Base-by-base conservation (phyloP, 2,888 invertebrate species). In the Thereva nobilitata region DNA sequence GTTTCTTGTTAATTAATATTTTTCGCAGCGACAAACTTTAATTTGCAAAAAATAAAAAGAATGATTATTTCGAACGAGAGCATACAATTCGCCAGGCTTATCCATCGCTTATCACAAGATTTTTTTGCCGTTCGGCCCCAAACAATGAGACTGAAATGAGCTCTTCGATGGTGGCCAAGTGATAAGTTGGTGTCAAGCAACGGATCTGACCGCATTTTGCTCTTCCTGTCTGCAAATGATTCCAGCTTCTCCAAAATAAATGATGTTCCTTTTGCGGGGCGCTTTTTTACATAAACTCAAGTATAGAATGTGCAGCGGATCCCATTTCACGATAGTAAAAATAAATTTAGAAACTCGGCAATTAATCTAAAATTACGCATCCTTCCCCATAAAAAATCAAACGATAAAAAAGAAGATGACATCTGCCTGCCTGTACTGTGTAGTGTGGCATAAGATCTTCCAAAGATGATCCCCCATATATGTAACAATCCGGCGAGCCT, bases 181-280 rank as follows among this genome's bases (percentile, higher is more conserved):
- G 64, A 64, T 64, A 64, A 64, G 41, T 47, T 34, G 53, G 44
- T 56, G 63, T 64, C 64, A 45, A 52, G 38, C 57, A 66, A 67
- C 67, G 67, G 67, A 67, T 67, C 63, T 67, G 67, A 64, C 67
- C 67, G 67, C 67, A 56, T 67, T 67, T 55, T 44, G 35, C 54
- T 63, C 50, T 67, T 67, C 55, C 63, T 67, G 61, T 63, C 63
- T 38, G 40, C 50, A 61, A 49, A 47, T 61, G 61, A 61, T 61
- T 61, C 50, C 61, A 50, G 49, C 34, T 40, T 4, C 50, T 61
- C 50, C 50, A 34, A 8, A n/a, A 50, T 50, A 61, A 34, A 41
- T 61, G 49, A 61, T 61, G 49, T 61, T 61, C 61, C 49, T 49
- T 50, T 23, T 50, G 3, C 34, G 4, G 0, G 12, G 9, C 55